phyloP scores from a whole-genome alignment of 2,113 vertebrate species.

The Copsychus sechellarum region DNA sequence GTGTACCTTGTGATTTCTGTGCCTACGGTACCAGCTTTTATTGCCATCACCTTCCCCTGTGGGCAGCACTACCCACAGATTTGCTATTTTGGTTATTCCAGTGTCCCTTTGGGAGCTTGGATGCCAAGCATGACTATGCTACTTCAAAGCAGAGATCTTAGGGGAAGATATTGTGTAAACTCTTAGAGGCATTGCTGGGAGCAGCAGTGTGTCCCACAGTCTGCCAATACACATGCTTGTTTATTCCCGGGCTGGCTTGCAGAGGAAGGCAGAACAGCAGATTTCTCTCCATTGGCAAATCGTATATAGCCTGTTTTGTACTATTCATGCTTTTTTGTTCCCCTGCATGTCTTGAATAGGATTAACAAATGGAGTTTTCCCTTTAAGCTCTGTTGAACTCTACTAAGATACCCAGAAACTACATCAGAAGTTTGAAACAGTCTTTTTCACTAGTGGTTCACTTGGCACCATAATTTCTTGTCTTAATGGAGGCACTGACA shows the following conservation, averaged over 20 bases:
- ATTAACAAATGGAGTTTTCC: not conserved
- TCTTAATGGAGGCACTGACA: not conserved
- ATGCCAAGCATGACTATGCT: not conserved
- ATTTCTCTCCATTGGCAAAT: not conserved
- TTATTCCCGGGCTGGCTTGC: not conserved
- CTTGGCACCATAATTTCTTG: not conserved
- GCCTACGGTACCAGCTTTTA: not conserved
- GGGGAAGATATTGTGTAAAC: not conserved
- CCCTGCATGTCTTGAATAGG: not conserved
- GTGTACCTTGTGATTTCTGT: not conserved
- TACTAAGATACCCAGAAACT: slow-evolving; percentile 6
- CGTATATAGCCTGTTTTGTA: not conserved
- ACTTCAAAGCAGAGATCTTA: not conserved
- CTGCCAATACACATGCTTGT: not conserved
- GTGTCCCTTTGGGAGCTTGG: not conserved
- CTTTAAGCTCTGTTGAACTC: not conserved
- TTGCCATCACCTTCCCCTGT: not conserved
- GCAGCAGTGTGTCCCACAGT: not conserved
- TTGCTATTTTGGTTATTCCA: not conserved
- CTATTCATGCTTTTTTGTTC: not conserved
- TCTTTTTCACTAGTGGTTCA: not conserved
- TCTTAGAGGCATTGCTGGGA: not conserved
- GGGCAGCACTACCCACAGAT: not conserved
- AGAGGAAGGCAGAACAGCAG: not conserved
- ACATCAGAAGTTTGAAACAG: not conserved